Evolutionary conservation across 2,797 vertebrate species (phyloP).

Genomic region (Parotocinclus haroldoi): DNA sequence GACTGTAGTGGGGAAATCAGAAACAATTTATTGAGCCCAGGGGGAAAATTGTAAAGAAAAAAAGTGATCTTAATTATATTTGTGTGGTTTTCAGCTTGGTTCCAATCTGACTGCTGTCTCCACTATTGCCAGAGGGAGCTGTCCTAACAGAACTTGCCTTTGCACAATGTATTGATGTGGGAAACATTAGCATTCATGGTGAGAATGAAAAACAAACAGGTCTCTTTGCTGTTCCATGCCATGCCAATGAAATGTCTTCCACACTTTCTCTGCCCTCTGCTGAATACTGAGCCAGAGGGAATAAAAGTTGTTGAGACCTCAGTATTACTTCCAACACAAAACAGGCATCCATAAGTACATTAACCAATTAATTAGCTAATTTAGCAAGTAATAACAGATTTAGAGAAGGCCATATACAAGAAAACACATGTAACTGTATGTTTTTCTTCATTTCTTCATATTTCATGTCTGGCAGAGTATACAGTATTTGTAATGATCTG

Average conservation of each 20-base stretch:
- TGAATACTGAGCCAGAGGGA: conserved; percentile 67
- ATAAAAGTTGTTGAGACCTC: conserved; percentile 57
- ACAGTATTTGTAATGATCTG: too few species aligned
- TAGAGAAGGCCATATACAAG: too few species aligned
- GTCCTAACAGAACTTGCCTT: conserved; percentile 57
- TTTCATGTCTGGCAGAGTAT: too few species aligned
- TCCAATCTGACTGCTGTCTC: conserved; percentile 41
- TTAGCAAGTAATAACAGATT: too few species aligned
- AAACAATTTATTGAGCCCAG: too few species aligned
- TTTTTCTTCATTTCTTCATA: too few species aligned
- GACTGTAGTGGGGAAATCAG: too few species aligned
- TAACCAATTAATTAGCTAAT: too few species aligned
- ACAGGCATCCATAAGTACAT: too few species aligned
- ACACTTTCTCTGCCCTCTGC: conserved; percentile 42
- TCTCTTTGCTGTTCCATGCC: conserved; percentile 69
- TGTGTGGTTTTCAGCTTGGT: conserved; percentile 50
- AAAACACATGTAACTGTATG: too few species aligned
- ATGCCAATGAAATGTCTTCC: conserved; percentile 52
- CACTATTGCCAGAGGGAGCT: conserved; percentile 39
- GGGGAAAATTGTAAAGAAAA: too few species aligned
- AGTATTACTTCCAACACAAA: conserved; percentile 26
- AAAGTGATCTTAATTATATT: not conserved
- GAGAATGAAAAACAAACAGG: conserved; percentile 66
- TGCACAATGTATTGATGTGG: conserved; percentile 74
- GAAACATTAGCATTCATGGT: conserved; percentile 78